These are phyloP conservation scores for Caenorhabditis sulstoni DNA, from an alignment of 2,888 invertebrate species.

Conservation along the genomic window DNA sequence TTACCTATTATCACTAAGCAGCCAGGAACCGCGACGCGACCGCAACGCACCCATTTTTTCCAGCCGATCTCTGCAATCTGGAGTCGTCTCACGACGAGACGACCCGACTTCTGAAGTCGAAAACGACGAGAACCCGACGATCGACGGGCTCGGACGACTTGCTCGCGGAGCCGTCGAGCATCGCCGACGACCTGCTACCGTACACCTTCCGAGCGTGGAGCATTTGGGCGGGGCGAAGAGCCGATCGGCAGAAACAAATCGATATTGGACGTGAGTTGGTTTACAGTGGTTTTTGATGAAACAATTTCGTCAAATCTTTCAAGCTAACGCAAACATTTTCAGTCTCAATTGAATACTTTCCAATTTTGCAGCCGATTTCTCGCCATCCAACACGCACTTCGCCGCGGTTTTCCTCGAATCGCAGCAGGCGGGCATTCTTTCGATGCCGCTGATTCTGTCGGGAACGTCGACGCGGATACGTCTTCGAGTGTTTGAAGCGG, in stretches of 20 bases:
- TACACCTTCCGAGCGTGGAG: conserved; percentile 74
- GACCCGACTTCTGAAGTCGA: conserved; percentile 19
- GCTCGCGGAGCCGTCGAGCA: conserved; percentile 32
- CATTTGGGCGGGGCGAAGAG: conserved; percentile 74
- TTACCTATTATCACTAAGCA: too few species aligned
- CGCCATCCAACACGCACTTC: conserved; percentile 69
- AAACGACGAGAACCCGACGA: not conserved
- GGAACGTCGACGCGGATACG: conserved; percentile 51
- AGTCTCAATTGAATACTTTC: not conserved
- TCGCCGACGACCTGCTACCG: conserved; percentile 51
- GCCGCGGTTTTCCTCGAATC: conserved; percentile 75
- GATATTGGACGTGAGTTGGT: conserved; percentile 68
- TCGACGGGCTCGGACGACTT: conserved; percentile 21
- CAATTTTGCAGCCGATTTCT: conserved; percentile 69
- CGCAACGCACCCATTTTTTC: not conserved
- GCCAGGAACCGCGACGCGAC: not conserved
- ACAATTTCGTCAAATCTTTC: too few species aligned
- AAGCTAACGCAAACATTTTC: too few species aligned
- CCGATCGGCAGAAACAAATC: conserved; percentile 64
- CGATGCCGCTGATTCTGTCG: conserved; percentile 50
- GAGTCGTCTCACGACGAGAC: conserved; percentile 65
- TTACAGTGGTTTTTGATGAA: not conserved
- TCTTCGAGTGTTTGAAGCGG: conserved; percentile 75
- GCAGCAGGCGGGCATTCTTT: conserved; percentile 72
- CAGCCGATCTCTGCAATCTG: conserved; percentile 59